These are phyloP conservation scores for Umimayanthus chanpuru DNA, from an alignment of 92 coral and sea anemone species.

Conservation along the genomic window DNA sequence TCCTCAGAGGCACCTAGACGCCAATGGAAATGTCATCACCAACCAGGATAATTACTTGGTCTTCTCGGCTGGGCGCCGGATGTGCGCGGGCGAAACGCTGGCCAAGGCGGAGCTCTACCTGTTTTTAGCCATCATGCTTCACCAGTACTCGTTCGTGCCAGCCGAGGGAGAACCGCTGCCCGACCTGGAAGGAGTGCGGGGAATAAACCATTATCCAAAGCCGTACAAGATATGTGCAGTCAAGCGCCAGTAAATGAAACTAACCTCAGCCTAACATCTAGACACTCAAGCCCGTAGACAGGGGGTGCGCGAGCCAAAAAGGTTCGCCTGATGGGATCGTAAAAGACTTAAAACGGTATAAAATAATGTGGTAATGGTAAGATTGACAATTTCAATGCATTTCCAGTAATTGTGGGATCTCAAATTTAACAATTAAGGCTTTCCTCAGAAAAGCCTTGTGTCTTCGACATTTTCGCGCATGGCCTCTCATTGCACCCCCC, in stretches of 20 bases:
- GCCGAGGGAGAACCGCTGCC: slow-evolving; percentile 31
- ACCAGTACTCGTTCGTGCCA: slow-evolving; percentile 20
- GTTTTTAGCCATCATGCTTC: slow-evolving; percentile 21
- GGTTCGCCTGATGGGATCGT: too few relatives aligned
- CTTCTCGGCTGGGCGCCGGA: slow-evolving; percentile 37
- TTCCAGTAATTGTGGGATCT: too few relatives aligned
- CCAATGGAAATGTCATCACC: neutral
- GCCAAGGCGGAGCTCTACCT: slow-evolving; percentile 35
- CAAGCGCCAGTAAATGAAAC: slow-evolving; percentile 13
- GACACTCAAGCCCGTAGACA: too few relatives aligned
- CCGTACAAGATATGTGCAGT: slow-evolving; percentile 18
- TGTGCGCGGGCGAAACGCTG: slow-evolving; percentile 31
- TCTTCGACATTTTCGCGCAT: too few relatives aligned
- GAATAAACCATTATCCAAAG: slow-evolving; percentile 18
- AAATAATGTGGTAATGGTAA: too few relatives aligned
- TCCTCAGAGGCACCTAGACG: slow-evolving; percentile 24
- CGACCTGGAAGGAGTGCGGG: slow-evolving; percentile 40
- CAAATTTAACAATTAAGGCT: too few relatives aligned
- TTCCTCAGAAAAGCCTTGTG: too few relatives aligned
- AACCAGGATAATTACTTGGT: slow-evolving; percentile 11
- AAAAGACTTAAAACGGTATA: too few relatives aligned
- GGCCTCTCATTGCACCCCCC: too few relatives aligned
- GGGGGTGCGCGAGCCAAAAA: too few relatives aligned
- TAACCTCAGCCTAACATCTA: neutral
- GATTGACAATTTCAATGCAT: too few relatives aligned